A percentile compares a stretch with the other conserved stretches of the same genome.
Conservation (phyloP, 2,888 invertebrate species). For the Metellina segmentata region DNA sequence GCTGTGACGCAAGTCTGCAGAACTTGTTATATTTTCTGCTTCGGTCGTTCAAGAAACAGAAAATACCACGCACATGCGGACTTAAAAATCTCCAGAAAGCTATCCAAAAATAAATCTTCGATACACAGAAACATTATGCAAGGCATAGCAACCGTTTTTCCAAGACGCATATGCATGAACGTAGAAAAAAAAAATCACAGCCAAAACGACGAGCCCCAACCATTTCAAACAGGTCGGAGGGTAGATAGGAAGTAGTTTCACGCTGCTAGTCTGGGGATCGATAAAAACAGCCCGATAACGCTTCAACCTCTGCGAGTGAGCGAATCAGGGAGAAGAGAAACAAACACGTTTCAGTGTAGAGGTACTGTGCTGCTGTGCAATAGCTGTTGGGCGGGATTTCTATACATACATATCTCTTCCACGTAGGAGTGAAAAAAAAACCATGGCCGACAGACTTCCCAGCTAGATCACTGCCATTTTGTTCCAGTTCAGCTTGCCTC, state of each 20-base stretch:
- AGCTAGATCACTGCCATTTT: constrained; percentile 52
- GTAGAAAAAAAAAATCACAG: not conserved
- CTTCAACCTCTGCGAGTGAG: constrained; percentile 38
- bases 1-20: not conserved
- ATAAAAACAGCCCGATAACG: constrained; percentile 50
- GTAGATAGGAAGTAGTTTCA: constrained; percentile 22
- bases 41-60: not conserved
- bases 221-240: constrained; percentile 40
- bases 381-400: constrained; percentile 63
- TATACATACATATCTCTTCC: constrained; percentile 56
- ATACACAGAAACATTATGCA: constrained; percentile 38
- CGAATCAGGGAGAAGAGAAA: constrained; percentile 22
- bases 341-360: constrained; percentile 65
- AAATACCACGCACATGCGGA: constrained; percentile 31
- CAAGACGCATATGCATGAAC: constrained; percentile 18
- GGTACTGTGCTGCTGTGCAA: constrained; percentile 39
- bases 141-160: constrained; percentile 52
- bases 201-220: constrained; percentile 6
- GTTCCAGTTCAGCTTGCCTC: constrained; percentile 27
- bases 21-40: not conserved
- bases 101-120: constrained; percentile 49
- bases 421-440: constrained; percentile 64
- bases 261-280: constrained; percentile 38
- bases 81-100: not conserved
- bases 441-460: constrained; percentile 43